Evolutionary conservation across 2,797 vertebrate genomes (phyloP).

Genomic region (Coilia nasus): DNA sequence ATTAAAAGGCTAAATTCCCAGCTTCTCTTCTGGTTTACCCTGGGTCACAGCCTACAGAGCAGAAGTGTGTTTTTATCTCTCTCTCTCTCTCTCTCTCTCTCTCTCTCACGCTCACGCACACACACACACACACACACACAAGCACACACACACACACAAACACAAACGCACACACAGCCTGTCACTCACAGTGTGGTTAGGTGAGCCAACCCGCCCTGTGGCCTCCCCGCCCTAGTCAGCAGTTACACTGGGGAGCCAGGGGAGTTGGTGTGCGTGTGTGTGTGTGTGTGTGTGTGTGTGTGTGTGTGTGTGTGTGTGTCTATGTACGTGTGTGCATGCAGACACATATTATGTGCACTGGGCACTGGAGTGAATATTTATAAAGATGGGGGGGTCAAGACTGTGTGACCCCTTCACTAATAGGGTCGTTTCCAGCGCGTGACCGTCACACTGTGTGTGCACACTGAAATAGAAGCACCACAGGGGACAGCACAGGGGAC

Average conservation of each 20-base stretch:
- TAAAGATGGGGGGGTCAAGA: neutral
- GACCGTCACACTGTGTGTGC: constrained; percentile 30
- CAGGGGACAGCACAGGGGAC: neutral
- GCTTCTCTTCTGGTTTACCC: neutral
- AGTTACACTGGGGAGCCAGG: neutral
- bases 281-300: neutral
- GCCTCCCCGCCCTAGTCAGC: neutral
- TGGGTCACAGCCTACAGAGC: neutral
- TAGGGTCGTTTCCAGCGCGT: constrained; percentile 32
- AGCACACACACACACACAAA: neutral
- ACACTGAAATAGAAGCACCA: neutral
- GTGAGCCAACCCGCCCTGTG: neutral
- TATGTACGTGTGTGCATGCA: neutral
- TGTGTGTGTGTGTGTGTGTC: neutral
- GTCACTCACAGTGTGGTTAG: neutral
- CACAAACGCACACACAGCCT: neutral
- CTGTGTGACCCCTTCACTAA: neutral
- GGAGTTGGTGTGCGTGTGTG: neutral
- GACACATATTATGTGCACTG: neutral
- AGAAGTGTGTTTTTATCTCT: no score
- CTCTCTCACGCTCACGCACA: no score
- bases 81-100: no score
- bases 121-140: neutral
- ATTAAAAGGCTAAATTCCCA: neutral
- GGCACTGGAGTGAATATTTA: neutral